phyloP scores from a whole-genome alignment of 2,888 invertebrate species.

The Stomorhina lunata region DNA sequence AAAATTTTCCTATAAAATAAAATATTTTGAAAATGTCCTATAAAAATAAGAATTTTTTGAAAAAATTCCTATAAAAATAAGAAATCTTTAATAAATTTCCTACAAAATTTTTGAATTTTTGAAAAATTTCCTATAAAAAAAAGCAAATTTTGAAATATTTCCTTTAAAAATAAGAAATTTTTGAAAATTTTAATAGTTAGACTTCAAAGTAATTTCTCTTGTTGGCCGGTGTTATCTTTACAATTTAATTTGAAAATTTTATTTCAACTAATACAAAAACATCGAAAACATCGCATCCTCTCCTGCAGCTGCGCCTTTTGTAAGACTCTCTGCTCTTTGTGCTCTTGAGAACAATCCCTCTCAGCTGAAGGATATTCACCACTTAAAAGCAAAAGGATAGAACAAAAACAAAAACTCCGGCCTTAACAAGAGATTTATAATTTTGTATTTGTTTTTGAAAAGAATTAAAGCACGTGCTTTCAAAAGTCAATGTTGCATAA shows the following conservation, averaged over 20 bases:
- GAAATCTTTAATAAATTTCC: no score
- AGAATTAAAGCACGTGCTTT: conserved; percentile 55
- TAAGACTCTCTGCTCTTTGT: neutral
- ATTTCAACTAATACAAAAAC: conserved; percentile 23
- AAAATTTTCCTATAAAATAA: no score
- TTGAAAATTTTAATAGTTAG: no score
- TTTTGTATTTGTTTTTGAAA: conserved; percentile 33
- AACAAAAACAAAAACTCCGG: conserved; percentile 1
- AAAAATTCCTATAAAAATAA: no score
- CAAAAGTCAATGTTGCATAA: conserved; percentile 42
- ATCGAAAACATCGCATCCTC: conserved; percentile 62
- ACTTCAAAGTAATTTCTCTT: no score
- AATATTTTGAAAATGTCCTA: no score
- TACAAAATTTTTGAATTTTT: no score
- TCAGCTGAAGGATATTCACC: conserved; percentile 36
- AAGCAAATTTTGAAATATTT: no score
- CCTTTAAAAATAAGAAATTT: no score
- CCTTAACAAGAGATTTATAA: conserved; percentile 14
- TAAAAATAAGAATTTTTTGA: no score
- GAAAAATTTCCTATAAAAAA: no score
- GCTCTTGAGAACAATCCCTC: neutral
- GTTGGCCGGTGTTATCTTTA: no score
- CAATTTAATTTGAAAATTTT: neutral
- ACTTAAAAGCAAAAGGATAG: neutral
- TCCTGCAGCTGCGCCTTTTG: conserved; percentile 1